phyloP scores from a whole-genome alignment of 1,140 invertebrate genomes.

The Eumeta japonica region DNA sequence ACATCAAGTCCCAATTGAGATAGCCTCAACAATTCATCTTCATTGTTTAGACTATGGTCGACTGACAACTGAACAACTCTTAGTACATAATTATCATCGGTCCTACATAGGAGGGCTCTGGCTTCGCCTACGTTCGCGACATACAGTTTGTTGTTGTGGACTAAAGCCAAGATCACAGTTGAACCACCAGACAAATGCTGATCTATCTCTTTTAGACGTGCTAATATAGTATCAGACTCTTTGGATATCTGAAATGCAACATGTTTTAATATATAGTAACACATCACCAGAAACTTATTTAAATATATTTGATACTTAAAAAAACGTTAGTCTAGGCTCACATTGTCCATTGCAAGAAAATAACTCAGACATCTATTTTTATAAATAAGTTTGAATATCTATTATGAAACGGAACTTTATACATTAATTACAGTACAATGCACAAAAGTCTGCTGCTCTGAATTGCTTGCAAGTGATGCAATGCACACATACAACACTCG shows the following conservation, averaged over 20 bases:
- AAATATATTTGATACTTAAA: no score
- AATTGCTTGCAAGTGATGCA: no score
- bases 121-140: conserved; percentile 83
- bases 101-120: conserved; percentile 78
- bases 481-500: no score
- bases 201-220: conserved; percentile 64
- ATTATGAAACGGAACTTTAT: no score
- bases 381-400: no score
- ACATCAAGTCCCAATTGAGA: conserved; percentile 70
- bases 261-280: no score
- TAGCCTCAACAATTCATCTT: conserved; percentile 77
- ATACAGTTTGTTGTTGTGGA: conserved; percentile 73
- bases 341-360: no score
- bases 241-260: conserved; percentile 52
- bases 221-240: conserved; percentile 63
- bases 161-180: conserved; percentile 76
- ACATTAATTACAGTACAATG: no score
- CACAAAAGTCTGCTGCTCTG: no score
- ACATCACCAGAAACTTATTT: no score
- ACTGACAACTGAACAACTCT: conserved; percentile 78
- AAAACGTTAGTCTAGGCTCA: no score
- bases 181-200: conserved; percentile 71
- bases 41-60: conserved; percentile 81
- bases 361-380: no score
- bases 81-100: conserved; percentile 76